A percentile compares a stretch with the other conserved stretches of the same genome.
Evolutionary conservation across 1,140 invertebrate species (phyloP).

Genomic region (Orchesella cincta): DNA sequence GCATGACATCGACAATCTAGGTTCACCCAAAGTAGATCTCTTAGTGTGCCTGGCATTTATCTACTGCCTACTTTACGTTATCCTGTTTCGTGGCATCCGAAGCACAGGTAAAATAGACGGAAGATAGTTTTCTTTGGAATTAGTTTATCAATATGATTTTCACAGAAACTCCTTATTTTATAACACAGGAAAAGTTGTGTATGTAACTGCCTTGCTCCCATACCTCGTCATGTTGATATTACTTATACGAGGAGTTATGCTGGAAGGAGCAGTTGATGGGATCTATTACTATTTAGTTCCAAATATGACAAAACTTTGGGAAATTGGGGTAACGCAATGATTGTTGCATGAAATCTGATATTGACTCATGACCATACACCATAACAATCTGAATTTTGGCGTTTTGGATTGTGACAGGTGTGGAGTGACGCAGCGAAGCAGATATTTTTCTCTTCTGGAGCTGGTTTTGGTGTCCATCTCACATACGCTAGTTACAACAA

Average conservation of each 20-base stretch:
- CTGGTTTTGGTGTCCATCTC: conserved; percentile 86
- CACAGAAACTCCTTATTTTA: neutral
- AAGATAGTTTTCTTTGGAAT: neutral
- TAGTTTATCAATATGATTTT: neutral
- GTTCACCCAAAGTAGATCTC: conserved; percentile 45
- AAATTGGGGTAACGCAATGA: conserved; percentile 54
- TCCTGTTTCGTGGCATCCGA: conserved; percentile 48
- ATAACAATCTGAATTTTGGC: no score
- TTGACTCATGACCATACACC: neutral
- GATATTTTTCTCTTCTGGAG: conserved; percentile 88
- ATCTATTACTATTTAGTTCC: conserved; percentile 59
- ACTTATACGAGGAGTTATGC: conserved; percentile 68
- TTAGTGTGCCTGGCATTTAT: conserved; percentile 47
- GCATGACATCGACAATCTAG: conserved; percentile 48
- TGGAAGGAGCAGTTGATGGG: conserved; percentile 60
- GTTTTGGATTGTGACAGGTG: conserved; percentile 62
- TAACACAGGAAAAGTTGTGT: conserved; percentile 71
- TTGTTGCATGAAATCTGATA: neutral
- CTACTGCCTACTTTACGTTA: conserved; percentile 49
- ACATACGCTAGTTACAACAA: conserved; percentile 87
- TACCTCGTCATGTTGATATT: conserved; percentile 75
- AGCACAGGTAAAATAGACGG: conserved; percentile 39
- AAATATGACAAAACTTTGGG: conserved; percentile 57
- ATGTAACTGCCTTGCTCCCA: conserved; percentile 77
- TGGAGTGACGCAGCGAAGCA: conserved; percentile 91